Conservation (phyloP, 92 coral and sea anemone species). For the Epizoanthus ramosus region DNA sequence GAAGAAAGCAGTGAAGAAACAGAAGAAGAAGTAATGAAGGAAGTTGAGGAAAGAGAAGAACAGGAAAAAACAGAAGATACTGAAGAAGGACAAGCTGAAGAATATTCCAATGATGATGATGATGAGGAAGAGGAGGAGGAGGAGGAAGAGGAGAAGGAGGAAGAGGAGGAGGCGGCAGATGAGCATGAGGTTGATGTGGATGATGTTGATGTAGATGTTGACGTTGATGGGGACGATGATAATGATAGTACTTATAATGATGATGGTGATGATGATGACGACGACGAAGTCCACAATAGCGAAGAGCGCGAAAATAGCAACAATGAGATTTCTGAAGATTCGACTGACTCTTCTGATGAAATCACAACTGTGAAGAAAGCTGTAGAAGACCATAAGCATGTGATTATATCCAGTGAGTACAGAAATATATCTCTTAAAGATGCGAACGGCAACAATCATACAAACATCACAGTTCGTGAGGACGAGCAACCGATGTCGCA, state of each 20-base stretch:
- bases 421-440: too few species aligned
- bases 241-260: background rate
- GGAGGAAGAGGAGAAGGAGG: background rate
- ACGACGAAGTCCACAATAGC: background rate
- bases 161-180: background rate
- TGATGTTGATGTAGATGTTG: background rate
- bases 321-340: background rate
- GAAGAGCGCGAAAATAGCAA: background rate
- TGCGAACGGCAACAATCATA: background rate
- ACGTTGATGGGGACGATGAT: background rate
- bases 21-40: background rate
- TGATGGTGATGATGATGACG: background rate
- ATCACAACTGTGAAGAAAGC: background rate
- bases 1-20: background rate
- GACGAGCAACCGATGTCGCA: background rate
- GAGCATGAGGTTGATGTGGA: background rate
- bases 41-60: background rate
- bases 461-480: background rate
- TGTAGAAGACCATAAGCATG: too few species aligned
- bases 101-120: background rate
- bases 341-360: background rate
- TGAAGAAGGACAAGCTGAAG: background rate
- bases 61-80: background rate
- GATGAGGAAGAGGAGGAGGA: background rate
- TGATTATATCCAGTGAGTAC: too few species aligned